These are phyloP conservation scores for Pelobates fuscus DNA, from an alignment of 2,113 vertebrate species.

Conservation along the genomic window DNA sequence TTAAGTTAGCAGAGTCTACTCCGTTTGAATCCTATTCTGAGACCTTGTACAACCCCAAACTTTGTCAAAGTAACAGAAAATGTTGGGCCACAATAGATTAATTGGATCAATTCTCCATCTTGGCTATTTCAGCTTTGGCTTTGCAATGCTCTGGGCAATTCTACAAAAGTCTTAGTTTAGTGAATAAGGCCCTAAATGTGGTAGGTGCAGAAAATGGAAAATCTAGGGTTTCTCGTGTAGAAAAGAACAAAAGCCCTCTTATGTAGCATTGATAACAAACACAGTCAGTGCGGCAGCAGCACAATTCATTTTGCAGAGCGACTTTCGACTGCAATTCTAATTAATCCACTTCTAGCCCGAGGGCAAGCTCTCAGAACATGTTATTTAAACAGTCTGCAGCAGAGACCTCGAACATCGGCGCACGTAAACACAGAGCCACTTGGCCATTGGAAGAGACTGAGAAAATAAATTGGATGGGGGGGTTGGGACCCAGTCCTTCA, in stretches of 20 bases:
- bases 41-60: too few species aligned
- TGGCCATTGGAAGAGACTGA: background rate
- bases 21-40: too few species aligned
- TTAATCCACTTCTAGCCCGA: background rate
- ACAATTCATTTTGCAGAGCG: slow-evolving; percentile 10
- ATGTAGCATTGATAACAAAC: background rate
- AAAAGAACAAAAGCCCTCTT: slow-evolving; percentile 10
- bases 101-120: too few species aligned
- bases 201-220: background rate
- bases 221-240: background rate
- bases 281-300: background rate
- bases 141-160: too few species aligned
- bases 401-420: background rate
- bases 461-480: slow-evolving; percentile 17
- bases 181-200: too few species aligned
- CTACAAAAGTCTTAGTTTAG: too few species aligned
- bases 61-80: too few species aligned
- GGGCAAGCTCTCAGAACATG: slow-evolving; percentile 8
- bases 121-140: too few species aligned
- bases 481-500: background rate
- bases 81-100: too few species aligned
- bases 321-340: background rate
- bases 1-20: too few species aligned
- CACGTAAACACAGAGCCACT: background rate
- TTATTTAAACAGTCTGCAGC: slow-evolving; percentile 38